phyloP scores from a whole-genome alignment of 2,888 invertebrate species.

The Amphiduros pacificus region DNA sequence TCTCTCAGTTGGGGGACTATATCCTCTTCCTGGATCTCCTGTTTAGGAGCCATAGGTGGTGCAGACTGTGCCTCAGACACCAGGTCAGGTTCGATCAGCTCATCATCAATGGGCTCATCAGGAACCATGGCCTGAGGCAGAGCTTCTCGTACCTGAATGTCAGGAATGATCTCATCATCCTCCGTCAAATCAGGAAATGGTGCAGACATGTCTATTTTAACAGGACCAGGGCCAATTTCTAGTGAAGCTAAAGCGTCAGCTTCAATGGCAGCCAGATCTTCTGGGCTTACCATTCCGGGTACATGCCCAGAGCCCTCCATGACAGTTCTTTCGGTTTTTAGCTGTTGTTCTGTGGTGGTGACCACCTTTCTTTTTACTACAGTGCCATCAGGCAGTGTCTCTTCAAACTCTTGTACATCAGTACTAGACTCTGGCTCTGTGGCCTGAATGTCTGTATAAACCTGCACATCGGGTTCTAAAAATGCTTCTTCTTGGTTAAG shows the following conservation, averaged over 20 bases:
- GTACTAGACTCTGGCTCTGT: slow-evolving; percentile 23
- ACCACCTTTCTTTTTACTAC: slow-evolving; percentile 30
- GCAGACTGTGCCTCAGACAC: not conserved
- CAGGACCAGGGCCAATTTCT: slow-evolving; percentile 1
- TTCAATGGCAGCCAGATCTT: not conserved
- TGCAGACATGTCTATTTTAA: not conserved
- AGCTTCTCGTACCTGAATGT: not conserved
- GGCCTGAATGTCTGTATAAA: slow-evolving; percentile 19
- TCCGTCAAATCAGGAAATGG: not conserved
- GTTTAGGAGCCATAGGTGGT: not conserved
- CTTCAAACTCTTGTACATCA: slow-evolving; percentile 32
- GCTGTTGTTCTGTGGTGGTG: slow-evolving; percentile 33
- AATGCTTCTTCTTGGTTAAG: slow-evolving; percentile 16
- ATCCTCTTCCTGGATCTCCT: not conserved
- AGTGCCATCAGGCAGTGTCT: slow-evolving; percentile 33
- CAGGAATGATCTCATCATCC: slow-evolving; percentile 8
- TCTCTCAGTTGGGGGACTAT: not conserved
- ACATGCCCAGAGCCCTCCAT: slow-evolving; percentile 24
- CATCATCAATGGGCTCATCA: slow-evolving; percentile 2
- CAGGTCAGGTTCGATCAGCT: not conserved
- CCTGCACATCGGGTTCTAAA: slow-evolving; percentile 8
- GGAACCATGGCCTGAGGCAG: not conserved
- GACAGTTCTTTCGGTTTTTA: slow-evolving; percentile 29
- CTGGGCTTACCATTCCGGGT: slow-evolving; percentile 4
- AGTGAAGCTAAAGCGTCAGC: not conserved